These are phyloP conservation scores for Xiphorhynchus elegans DNA, from an alignment of 2,113 vertebrate species.

Conservation along the genomic window DNA sequence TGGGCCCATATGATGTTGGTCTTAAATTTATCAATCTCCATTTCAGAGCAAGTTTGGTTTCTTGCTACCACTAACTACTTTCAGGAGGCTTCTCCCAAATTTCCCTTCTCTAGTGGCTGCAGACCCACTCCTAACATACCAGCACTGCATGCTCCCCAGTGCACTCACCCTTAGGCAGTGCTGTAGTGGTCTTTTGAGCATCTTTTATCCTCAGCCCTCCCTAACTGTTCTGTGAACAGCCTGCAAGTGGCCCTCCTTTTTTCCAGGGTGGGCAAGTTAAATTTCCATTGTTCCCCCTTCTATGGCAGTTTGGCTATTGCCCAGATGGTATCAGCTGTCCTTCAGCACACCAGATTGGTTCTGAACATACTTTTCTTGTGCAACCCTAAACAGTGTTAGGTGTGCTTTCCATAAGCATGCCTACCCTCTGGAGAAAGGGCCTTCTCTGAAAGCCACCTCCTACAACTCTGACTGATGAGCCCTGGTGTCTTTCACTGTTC, in stretches of 20 bases:
- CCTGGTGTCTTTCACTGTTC: neutral
- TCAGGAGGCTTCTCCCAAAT: neutral
- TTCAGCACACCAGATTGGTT: rapidly evolving
- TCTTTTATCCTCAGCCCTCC: neutral
- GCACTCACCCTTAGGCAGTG: neutral
- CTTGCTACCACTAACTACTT: neutral
- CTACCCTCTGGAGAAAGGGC: neutral
- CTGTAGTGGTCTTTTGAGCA: neutral
- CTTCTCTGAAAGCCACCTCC: neutral
- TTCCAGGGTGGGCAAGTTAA: neutral
- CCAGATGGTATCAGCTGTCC: neutral
- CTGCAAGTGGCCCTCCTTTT: neutral
- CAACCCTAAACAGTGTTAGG: neutral
- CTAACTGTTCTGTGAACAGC: neutral
- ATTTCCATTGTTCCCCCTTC: neutral
- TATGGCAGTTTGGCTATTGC: neutral
- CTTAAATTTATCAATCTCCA: neutral
- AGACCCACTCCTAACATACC: neutral
- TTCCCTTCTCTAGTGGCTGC: neutral
- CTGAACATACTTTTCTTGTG: neutral
- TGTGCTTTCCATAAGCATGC: neutral
- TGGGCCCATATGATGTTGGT: neutral
- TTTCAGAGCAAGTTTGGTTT: neutral
- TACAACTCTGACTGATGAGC: neutral
- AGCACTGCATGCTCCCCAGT: rapidly evolving